A percentile compares a stretch with the other conserved stretches of the same genome.
Evolutionary conservation across 2,888 invertebrate genomes (phyloP).

Genomic region (Mechanitis mazaeus): DNA sequence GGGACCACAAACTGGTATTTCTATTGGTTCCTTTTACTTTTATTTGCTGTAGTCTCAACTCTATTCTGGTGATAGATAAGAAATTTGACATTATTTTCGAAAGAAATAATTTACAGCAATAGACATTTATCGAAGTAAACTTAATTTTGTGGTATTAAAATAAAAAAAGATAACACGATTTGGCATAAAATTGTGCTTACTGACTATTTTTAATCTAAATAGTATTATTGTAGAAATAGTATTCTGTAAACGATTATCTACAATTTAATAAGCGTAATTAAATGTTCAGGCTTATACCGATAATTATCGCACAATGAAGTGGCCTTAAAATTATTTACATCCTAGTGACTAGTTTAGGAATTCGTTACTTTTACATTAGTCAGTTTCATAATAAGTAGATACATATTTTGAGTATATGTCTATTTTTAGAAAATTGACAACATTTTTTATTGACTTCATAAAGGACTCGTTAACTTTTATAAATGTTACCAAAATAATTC

Average conservation of each 20-base stretch:
- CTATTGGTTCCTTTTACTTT: too few relatives aligned
- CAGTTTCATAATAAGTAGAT: slow-evolving; percentile 16
- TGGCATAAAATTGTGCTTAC: neutral
- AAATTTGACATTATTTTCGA: too few relatives aligned
- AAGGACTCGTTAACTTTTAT: neutral
- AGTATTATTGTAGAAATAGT: slow-evolving; percentile 10
- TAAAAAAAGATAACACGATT: slow-evolving; percentile 1
- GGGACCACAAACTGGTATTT: too few relatives aligned
- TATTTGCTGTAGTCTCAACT: too few relatives aligned
- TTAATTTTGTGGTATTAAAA: too few relatives aligned
- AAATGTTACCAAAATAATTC: neutral
- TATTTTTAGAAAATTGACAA: slow-evolving; percentile 2
- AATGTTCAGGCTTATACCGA: slow-evolving; percentile 52
- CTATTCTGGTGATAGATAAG: too few relatives aligned
- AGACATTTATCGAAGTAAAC: too few relatives aligned
- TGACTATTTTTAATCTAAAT: neutral
- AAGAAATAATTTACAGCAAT: too few relatives aligned
- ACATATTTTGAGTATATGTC: neutral
- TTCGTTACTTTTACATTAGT: slow-evolving; percentile 35
- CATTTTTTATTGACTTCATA: neutral
- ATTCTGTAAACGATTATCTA: slow-evolving; percentile 27
- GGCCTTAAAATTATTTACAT: slow-evolving; percentile 21
- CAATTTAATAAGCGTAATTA: slow-evolving; percentile 63
- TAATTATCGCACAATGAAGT: slow-evolving; percentile 24
- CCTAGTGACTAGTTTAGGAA: slow-evolving; percentile 49